Evolutionary conservation across 92 coral and sea anemone species (phyloP).

Genomic region (Metridium senile): DNA sequence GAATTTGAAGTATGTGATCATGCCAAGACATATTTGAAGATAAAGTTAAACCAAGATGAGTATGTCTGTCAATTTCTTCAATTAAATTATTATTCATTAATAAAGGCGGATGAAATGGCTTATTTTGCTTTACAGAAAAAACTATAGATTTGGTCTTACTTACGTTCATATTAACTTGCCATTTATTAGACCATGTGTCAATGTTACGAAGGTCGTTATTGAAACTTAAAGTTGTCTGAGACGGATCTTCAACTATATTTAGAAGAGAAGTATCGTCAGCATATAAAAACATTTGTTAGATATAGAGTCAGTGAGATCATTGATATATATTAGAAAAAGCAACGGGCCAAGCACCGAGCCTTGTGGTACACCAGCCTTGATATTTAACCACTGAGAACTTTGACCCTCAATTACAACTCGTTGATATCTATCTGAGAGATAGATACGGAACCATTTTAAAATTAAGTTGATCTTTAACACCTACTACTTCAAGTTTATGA

Average conservation of each 20-base stretch:
- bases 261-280: constrained; percentile 34
- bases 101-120: constrained; percentile 9
- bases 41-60: constrained; percentile 41
- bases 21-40: constrained; percentile 36
- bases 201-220: constrained; percentile 7
- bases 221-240: neutral
- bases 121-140: constrained; percentile 27
- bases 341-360: constrained; percentile 31
- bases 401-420: constrained; percentile 18
- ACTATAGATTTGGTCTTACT: constrained; percentile 24
- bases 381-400: constrained; percentile 33
- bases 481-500: constrained; percentile 23
- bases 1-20: constrained; percentile 11
- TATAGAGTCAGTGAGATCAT: constrained; percentile 11
- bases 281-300: constrained; percentile 1
- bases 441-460: constrained; percentile 24
- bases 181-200: constrained; percentile 33
- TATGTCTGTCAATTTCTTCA: constrained; percentile 18
- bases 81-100: constrained; percentile 5
- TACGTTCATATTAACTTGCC: constrained; percentile 47
- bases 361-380: constrained; percentile 41
- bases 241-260: neutral
- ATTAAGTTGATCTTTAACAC: too few relatives aligned
- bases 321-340: constrained; percentile 29
- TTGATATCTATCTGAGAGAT: constrained; percentile 17